These are phyloP conservation scores for Polydrusus tereticollis DNA, from an alignment of 2,888 invertebrate genomes.

Conservation along the genomic window DNA sequence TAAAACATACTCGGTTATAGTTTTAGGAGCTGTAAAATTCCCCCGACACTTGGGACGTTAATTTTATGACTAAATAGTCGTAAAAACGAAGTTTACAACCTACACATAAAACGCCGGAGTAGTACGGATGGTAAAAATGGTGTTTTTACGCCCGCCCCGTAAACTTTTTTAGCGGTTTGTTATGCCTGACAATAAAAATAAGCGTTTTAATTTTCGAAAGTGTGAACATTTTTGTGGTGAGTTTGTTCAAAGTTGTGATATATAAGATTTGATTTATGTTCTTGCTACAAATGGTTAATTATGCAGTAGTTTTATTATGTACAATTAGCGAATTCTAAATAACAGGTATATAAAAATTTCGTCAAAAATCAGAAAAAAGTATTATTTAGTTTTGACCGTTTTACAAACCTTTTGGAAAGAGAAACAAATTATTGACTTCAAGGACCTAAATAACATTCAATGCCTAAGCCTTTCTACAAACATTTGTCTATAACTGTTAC, in stretches of 20 bases:
- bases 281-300: not conserved
- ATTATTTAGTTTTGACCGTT: no score
- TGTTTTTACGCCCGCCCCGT: constrained; percentile 36
- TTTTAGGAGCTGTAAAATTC: constrained; percentile 46
- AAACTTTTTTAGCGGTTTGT: constrained; percentile 19
- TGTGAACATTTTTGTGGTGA: not conserved
- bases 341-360: no score
- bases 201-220: constrained; percentile 10
- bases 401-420: no score
- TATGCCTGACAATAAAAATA: constrained; percentile 12
- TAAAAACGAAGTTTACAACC: constrained; percentile 44
- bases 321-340: no score
- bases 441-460: no score
- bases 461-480: no score
- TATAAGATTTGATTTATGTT: not conserved
- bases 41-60: constrained; percentile 48
- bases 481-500: no score
- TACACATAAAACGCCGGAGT: constrained; percentile 33
- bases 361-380: no score
- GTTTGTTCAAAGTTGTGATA: not conserved
- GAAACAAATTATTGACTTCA: no score
- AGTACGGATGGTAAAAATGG: constrained; percentile 36
- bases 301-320: no score
- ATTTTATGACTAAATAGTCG: constrained; percentile 41
- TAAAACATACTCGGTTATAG: constrained; percentile 46